A percentile compares a stretch with the other conserved stretches of the same genome.
Conservation (phyloP, 2,113 vertebrate species). For the Delphinapterus leucas region DNA sequence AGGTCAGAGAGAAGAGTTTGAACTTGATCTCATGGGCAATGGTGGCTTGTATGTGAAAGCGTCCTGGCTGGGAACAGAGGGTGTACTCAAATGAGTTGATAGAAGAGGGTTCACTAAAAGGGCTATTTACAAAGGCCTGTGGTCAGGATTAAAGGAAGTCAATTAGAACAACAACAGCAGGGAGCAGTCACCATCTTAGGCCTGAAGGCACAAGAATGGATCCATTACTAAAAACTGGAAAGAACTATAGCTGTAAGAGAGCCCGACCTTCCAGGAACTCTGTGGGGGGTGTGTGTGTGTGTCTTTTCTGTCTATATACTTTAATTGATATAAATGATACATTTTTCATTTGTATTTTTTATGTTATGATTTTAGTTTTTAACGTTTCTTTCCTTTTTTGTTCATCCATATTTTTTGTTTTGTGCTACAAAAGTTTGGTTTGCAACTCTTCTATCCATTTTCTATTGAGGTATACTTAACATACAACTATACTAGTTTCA, state of each 20-base stretch:
- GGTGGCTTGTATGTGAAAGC: neutral
- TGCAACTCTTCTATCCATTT: neutral
- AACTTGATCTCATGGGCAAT: neutral
- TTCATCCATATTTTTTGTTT: neutral
- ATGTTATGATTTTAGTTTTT: neutral
- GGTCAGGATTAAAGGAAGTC: neutral
- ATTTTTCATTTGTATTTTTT: neutral
- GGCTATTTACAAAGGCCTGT: neutral
- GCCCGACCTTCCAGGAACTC: neutral
- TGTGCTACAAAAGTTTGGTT: neutral
- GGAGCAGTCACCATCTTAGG: neutral
- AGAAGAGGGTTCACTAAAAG: neutral
- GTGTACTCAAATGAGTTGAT: neutral
- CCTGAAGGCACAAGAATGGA: neutral
- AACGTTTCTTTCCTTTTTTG: neutral
- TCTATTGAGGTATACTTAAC: neutral
- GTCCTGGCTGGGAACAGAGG: neutral
- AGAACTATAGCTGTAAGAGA: neutral
- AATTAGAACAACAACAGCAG: neutral
- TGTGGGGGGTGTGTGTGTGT: neutral
- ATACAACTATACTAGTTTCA: neutral
- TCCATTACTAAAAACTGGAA: neutral
- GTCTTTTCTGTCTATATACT: neutral
- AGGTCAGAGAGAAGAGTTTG: neutral
- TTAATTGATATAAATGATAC: neutral